Conservation (phyloP, 2,888 invertebrate species). For the Apodemia hepburni region DNA sequence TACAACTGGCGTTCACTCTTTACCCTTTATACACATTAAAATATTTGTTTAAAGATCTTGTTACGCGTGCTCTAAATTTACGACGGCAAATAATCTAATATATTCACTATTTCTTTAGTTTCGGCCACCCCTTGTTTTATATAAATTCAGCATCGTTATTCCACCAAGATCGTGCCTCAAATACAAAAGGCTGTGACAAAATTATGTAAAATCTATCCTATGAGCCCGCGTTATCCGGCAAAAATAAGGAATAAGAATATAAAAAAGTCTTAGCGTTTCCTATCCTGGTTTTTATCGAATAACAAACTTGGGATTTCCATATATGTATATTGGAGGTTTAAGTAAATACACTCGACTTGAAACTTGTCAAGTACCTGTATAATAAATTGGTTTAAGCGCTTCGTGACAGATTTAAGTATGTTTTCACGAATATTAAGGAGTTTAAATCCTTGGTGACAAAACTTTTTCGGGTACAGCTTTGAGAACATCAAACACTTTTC, state of each 20-base stretch:
- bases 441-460: constrained; percentile 63
- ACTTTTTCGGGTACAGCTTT: constrained; percentile 57
- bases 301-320: constrained; percentile 71
- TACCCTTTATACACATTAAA: constrained; percentile 56
- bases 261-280: constrained; percentile 75
- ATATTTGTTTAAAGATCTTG: constrained; percentile 71
- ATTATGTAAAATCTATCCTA: constrained; percentile 77
- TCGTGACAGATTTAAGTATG: constrained; percentile 73
- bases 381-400: constrained; percentile 77
- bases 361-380: constrained; percentile 69
- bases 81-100: constrained; percentile 48
- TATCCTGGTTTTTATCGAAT: constrained; percentile 67
- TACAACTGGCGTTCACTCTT: constrained; percentile 55
- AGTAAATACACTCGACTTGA: constrained; percentile 57
- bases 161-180: constrained; percentile 43
- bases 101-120: constrained; percentile 49
- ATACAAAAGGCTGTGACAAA: constrained; percentile 65
- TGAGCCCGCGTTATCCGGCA: constrained; percentile 74
- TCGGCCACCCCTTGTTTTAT: constrained; percentile 49
- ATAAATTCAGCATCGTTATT: constrained; percentile 51
- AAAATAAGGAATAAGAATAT: constrained; percentile 76
- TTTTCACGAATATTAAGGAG: constrained; percentile 75
- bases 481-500: constrained; percentile 16
- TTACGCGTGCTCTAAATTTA: constrained; percentile 66
- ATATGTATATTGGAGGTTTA: constrained; percentile 48